These are phyloP conservation scores for Hirundo rustica DNA, from an alignment of 2,797 vertebrate genomes.

Conservation along the genomic window DNA sequence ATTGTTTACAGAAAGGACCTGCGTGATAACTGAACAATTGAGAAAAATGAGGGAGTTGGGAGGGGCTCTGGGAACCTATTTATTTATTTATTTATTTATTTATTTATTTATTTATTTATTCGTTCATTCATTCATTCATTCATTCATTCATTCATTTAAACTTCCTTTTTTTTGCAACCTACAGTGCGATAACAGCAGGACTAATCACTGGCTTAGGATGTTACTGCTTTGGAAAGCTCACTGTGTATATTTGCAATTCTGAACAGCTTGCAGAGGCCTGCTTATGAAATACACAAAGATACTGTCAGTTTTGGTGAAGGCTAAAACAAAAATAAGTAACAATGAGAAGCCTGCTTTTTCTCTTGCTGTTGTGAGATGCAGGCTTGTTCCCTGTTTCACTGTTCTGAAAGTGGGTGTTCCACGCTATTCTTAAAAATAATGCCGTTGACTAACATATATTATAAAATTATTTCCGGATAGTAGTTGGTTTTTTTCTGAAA, in stretches of 20 bases:
- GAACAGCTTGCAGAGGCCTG: not conserved
- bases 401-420: not conserved
- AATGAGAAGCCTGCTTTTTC: not conserved
- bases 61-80: rapidly evolving
- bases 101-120: not conserved
- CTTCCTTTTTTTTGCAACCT: not conserved
- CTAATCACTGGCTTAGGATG: conserved; percentile 11
- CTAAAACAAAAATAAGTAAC: not conserved
- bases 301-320: not conserved
- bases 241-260: conserved; percentile 7
- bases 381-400: not conserved
- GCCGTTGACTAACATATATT: not conserved
- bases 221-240: conserved; percentile 9
- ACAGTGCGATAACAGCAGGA: not conserved
- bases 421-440: not conserved
- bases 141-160: too few species aligned
- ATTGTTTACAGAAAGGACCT: not conserved
- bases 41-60: not conserved
- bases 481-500: not conserved
- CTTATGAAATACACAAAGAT: not conserved
- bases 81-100: too few species aligned
- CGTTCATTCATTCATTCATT: too few species aligned
- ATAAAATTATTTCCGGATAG: not conserved
- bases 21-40: not conserved
- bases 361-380: not conserved